phyloP scores from a whole-genome alignment of 2,113 vertebrate genomes.

The Gadus macrocephalus region DNA sequence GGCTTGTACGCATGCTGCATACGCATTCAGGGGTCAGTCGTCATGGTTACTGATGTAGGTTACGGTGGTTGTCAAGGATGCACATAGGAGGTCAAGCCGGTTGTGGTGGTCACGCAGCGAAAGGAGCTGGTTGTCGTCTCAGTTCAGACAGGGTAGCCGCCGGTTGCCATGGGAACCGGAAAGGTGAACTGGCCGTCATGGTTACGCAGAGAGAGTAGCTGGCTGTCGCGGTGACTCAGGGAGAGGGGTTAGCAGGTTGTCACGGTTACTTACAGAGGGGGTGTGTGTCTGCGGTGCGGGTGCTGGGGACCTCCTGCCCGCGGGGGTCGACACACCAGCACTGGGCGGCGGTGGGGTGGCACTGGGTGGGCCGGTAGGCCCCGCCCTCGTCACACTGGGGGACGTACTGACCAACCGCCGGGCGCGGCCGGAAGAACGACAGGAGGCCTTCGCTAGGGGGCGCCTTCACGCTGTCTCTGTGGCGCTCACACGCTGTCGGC shows the following conservation, averaged over 20 bases:
- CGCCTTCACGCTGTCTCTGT: constrained; percentile 61
- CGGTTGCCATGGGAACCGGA: too few species aligned
- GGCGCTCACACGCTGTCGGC: constrained; percentile 78
- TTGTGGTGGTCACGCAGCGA: too few species aligned
- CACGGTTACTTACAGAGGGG: constrained; percentile 80
- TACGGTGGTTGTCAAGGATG: not conserved
- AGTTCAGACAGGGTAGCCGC: too few species aligned
- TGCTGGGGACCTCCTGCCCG: constrained; percentile 81
- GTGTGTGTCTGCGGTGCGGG: constrained; percentile 66
- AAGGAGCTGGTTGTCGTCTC: too few species aligned
- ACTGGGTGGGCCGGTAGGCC: constrained; percentile 79
- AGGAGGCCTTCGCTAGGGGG: constrained; percentile 14
- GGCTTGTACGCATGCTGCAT: too few species aligned
- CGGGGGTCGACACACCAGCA: constrained; percentile 87
- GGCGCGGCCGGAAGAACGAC: constrained; percentile 49
- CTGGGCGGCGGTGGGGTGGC: constrained; percentile 72
- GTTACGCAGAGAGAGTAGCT: not conserved
- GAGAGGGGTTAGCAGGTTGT: not conserved
- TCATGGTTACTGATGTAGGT: too few species aligned
- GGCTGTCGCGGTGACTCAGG: not conserved
- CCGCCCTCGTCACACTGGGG: constrained; percentile 81
- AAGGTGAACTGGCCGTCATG: too few species aligned
- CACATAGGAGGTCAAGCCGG: too few species aligned
- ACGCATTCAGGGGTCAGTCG: too few species aligned
- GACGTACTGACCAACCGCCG: constrained; percentile 58